These are phyloP conservation scores for Xestia sexstrigata DNA, from an alignment of 2,888 invertebrate genomes.

Conservation along the genomic window DNA sequence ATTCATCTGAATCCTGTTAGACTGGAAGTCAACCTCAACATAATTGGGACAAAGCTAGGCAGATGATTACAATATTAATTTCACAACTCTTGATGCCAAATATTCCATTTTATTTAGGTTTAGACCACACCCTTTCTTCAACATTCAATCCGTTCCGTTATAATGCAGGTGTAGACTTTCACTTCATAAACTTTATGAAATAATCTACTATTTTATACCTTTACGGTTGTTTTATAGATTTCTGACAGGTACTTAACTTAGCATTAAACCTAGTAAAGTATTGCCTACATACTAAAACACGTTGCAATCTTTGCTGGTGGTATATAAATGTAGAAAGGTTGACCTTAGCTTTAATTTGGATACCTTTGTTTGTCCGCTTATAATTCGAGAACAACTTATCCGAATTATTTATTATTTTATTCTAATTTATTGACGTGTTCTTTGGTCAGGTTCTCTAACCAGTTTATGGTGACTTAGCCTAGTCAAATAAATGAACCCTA, in stretches of 20 bases:
- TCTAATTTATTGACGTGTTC: background rate
- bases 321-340: constrained; percentile 1
- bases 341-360: background rate
- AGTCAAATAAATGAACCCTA: background rate
- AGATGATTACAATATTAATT: background rate
- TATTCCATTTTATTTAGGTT: background rate
- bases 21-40: background rate
- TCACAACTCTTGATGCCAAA: constrained; percentile 2
- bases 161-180: constrained; percentile 38
- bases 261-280: constrained; percentile 23
- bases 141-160: constrained; percentile 20
- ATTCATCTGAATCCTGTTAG: background rate
- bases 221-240: constrained; percentile 49
- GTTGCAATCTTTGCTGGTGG: constrained; percentile 14
- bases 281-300: background rate
- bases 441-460: background rate
- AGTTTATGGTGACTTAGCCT: background rate
- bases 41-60: background rate
- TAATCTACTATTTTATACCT: constrained; percentile 32
- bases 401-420: background rate
- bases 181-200: constrained; percentile 37
- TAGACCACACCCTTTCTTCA: background rate
- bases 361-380: no score
- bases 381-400: background rate
- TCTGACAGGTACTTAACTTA: constrained; percentile 25